Evolutionary conservation across 2,888 invertebrate genomes (phyloP).

Genomic region (Synanthedon myopaeformis): DNA sequence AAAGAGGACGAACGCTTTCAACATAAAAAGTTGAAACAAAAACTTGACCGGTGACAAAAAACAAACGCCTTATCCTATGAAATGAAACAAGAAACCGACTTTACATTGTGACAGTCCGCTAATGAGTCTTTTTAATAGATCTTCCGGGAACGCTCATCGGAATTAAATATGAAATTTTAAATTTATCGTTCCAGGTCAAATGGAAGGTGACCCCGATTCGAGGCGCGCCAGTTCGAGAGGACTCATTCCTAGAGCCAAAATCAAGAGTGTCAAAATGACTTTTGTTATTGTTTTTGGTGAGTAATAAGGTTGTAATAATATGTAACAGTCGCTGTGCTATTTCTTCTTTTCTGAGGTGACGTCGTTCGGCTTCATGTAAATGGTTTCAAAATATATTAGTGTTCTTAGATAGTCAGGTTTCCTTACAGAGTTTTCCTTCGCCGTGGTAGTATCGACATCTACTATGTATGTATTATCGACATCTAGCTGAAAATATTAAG

Average conservation of each 20-base stretch:
- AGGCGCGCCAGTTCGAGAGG: slow-evolving; percentile 90
- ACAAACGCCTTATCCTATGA: not conserved
- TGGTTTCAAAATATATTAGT: too few species aligned
- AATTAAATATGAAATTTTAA: not conserved
- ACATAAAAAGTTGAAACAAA: not conserved
- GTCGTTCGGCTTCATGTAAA: not conserved
- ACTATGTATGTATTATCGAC: too few species aligned
- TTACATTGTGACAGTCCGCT: slow-evolving; percentile 8
- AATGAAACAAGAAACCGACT: slow-evolving; percentile 17
- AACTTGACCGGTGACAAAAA: not conserved
- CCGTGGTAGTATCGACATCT: too few species aligned
- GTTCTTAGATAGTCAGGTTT: too few species aligned
- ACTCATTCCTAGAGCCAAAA: slow-evolving; percentile 93
- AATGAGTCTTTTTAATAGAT: slow-evolving; percentile 14
- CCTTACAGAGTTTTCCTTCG: too few species aligned
- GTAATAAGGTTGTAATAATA: slow-evolving; percentile 20
- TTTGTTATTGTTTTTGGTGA: slow-evolving; percentile 94
- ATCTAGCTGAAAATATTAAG: too few species aligned
- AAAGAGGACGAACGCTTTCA: not conserved
- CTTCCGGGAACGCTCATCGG: slow-evolving; percentile 1
- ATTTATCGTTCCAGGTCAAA: slow-evolving; percentile 33
- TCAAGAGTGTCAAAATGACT: slow-evolving; percentile 98
- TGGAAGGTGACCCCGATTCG: slow-evolving; percentile 68
- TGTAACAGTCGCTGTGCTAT: too few species aligned
- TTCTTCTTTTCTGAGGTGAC: not conserved